phyloP scores from a whole-genome alignment of 1,140 invertebrate genomes.

The Metaphire vulgaris region DNA sequence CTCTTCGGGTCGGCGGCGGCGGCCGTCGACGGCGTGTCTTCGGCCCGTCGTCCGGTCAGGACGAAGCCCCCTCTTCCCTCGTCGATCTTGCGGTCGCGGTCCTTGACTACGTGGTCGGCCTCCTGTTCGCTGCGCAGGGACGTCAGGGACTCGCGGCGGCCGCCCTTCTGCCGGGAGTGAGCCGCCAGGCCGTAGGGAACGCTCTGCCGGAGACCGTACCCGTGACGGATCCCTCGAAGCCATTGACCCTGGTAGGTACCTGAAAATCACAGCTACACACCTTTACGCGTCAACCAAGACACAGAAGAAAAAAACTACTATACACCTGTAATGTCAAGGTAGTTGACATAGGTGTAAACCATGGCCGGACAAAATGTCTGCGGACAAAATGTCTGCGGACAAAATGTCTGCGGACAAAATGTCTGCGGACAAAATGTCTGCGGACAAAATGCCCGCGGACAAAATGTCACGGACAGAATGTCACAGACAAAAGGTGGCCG shows the following conservation, averaged over 20 bases:
- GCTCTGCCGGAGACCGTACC: slow-evolving; percentile 91
- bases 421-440: too few relatives aligned
- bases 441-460: too few relatives aligned
- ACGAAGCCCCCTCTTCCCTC: slow-evolving; percentile 93
- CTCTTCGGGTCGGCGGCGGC: slow-evolving; percentile 53
- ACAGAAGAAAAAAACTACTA: not conserved
- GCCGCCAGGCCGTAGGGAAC: slow-evolving; percentile 76
- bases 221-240: slow-evolving; percentile 93
- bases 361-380: too few relatives aligned
- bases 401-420: not conserved
- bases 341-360: too few relatives aligned
- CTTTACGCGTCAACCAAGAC: not conserved
- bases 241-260: slow-evolving; percentile 99
- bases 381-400: not conserved
- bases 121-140: slow-evolving; percentile 64
- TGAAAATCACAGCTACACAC: slow-evolving; percentile 51
- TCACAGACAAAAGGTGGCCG: too few relatives aligned
- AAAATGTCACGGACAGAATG: too few relatives aligned
- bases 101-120: slow-evolving; percentile 53
- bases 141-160: slow-evolving; percentile 71
- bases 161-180: slow-evolving; percentile 65
- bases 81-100: slow-evolving; percentile 77
- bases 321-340: too few relatives aligned
- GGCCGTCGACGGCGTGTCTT: slow-evolving; percentile 69
- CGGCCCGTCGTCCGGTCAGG: slow-evolving; percentile 64